Evolutionary conservation across 2,113 vertebrate species (phyloP), one percentile per base, ranked within the genome.

Genomic region (Sterrhoptilus dennistouni): DNA sequence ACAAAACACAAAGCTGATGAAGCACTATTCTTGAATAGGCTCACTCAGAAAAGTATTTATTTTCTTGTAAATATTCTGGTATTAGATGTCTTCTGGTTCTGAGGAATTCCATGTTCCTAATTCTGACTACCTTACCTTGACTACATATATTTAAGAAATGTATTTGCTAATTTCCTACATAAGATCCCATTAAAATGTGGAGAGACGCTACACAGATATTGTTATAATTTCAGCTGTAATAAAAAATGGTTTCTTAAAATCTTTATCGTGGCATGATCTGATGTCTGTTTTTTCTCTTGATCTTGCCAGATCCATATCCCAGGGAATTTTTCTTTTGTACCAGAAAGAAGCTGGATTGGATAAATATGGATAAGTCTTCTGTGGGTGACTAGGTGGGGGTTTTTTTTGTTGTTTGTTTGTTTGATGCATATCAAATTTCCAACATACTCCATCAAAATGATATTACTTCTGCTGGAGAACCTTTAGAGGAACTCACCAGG

Each of bases 31-130:
- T 40, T 60, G 14, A 40, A 53, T 23, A 61, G 5, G 7, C 2
- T 6, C 3, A 15, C 29, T 44, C 31, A 66, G 71, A 56, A 79
- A 75, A 38, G 2, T 29, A 23, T 33, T 3, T 24, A 18, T 63
- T 72, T 61, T 56, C 6, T 66, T 38, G 11, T 15, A 28, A 0
- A 0, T 40, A 9, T 80, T 72, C 14, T 38, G 9, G 4, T 0
- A 0, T 86, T 69, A 83, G 8, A 35, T 22, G 13, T 44, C 11
- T 60, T 76, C 25, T 49, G 11, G 0, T 74, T 31, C 33, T 52
- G 15, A 78, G 35, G 20, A 78, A 75, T 68, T 7, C 14, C 27
- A 24, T 57, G 27, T 33, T 76, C 40, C 7, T 9, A 25, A 20
- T 49, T 87, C 31, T 83, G 49, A 72, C 8, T 65, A 38, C 11